These are phyloP conservation scores for Steromphala cineraria DNA, from an alignment of 2,888 invertebrate species.

Conservation along the genomic window DNA sequence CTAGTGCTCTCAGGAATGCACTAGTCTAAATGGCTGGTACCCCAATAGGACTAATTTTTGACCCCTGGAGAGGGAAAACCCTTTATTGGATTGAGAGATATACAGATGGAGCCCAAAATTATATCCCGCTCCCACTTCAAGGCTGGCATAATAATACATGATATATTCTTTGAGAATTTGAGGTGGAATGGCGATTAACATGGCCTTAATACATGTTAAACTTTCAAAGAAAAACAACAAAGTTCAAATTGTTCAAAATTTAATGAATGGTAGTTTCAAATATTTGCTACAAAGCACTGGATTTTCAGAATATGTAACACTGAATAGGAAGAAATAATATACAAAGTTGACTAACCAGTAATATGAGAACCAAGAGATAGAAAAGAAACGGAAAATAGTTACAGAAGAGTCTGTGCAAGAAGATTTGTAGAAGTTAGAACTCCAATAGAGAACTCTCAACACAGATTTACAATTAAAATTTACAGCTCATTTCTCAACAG, in stretches of 20 bases:
- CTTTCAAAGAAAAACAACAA: neutral
- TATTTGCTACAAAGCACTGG: conserved; percentile 14
- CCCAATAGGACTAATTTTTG: too few species aligned
- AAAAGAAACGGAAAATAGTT: neutral
- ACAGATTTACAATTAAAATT: conserved; percentile 1
- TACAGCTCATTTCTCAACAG: conserved; percentile 3
- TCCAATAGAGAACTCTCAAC: neutral
- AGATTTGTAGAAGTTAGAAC: too few species aligned
- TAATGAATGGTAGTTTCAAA: conserved; percentile 17
- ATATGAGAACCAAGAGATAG: neutral
- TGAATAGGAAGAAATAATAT: conserved; percentile 17
- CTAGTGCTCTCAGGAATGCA: too few species aligned
- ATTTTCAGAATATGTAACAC: conserved; percentile 16
- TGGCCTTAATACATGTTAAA: too few species aligned
- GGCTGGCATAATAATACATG: too few species aligned
- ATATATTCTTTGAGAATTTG: too few species aligned
- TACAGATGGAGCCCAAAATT: too few species aligned
- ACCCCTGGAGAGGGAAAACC: too few species aligned
- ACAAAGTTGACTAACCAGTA: neutral
- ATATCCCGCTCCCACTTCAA: too few species aligned
- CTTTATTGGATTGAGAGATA: too few species aligned
- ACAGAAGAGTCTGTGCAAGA: neutral
- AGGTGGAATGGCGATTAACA: too few species aligned
- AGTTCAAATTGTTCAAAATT: neutral
- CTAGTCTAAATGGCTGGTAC: too few species aligned